Percentiles rank a stretch among this genome's conserved stretches.
These are phyloP conservation scores for Bothrops jararaca DNA, from an alignment of 2,113 vertebrate genomes.

Conservation along the genomic window DNA sequence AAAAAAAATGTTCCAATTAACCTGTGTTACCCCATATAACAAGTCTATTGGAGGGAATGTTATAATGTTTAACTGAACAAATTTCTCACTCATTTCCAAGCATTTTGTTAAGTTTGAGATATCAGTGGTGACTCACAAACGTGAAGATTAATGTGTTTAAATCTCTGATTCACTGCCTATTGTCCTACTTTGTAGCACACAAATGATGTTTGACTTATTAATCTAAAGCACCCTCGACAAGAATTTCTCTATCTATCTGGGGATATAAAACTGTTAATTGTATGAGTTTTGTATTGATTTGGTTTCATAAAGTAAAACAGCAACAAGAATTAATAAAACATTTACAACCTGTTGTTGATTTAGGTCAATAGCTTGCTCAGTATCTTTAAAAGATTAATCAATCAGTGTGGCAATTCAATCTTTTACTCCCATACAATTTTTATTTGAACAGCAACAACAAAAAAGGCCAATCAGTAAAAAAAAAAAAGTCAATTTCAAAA, in stretches of 20 bases:
- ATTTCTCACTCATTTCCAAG: slow-evolving; percentile 50
- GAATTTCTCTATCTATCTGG: slow-evolving; percentile 57
- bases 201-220: slow-evolving; percentile 59
- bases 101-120: slow-evolving; percentile 34
- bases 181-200: slow-evolving; percentile 53
- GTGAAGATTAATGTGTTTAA: slow-evolving; percentile 49
- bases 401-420: slow-evolving; percentile 68
- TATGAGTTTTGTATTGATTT: slow-evolving; percentile 63
- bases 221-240: slow-evolving; percentile 50
- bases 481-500: slow-evolving; percentile 61
- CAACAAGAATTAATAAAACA: slow-evolving; percentile 74
- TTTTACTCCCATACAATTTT: slow-evolving; percentile 58
- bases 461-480: slow-evolving; percentile 63
- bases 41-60: slow-evolving; percentile 33
- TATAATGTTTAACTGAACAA: slow-evolving; percentile 42
- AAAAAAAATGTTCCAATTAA: background rate
- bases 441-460: slow-evolving; percentile 68
- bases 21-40: background rate
- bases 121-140: slow-evolving; percentile 47
- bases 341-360: slow-evolving; percentile 69
- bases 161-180: slow-evolving; percentile 32
- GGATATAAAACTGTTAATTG: slow-evolving; percentile 60
- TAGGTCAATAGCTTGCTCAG: slow-evolving; percentile 62
- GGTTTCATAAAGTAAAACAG: slow-evolving; percentile 68
- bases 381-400: slow-evolving; percentile 70